phyloP scores from a whole-genome alignment of 64 coral and sea anemone species.

The Dendrophyllia cribrosa region DNA sequence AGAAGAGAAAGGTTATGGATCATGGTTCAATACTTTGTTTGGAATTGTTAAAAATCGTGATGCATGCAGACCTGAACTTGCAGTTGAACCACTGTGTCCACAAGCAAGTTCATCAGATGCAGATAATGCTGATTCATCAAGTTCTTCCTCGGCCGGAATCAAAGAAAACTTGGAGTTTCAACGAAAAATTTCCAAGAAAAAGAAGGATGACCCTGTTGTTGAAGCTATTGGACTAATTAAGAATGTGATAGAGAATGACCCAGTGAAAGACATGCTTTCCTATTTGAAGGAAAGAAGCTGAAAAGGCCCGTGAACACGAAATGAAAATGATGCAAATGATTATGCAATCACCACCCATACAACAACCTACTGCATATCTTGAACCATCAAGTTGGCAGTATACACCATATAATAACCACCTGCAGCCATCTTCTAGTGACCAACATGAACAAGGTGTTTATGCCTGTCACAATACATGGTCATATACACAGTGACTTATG shows the following conservation, averaged over 20 bases:
- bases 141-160: neutral
- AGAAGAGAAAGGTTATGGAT: constrained; percentile 56
- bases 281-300: constrained; percentile 67
- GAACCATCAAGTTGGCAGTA: too few relatives aligned
- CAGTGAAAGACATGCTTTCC: constrained; percentile 48
- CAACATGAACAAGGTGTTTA: too few relatives aligned
- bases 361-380: neutral
- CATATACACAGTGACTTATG: too few relatives aligned
- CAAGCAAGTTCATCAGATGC: neutral
- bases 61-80: constrained; percentile 59
- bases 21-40: constrained; percentile 65
- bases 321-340: constrained; percentile 48
- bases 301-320: constrained; percentile 33
- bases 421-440: too few relatives aligned
- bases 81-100: constrained; percentile 42
- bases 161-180: neutral
- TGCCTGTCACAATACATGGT: too few relatives aligned
- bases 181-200: constrained; percentile 6
- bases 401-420: too few relatives aligned
- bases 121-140: neutral
- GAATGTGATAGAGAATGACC: constrained; percentile 55
- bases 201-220: constrained; percentile 1
- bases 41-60: constrained; percentile 60
- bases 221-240: constrained; percentile 50
- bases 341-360: neutral